Base-by-base conservation (phyloP, 2,113 vertebrate species). In the Lophochroa leadbeateri region DNA sequence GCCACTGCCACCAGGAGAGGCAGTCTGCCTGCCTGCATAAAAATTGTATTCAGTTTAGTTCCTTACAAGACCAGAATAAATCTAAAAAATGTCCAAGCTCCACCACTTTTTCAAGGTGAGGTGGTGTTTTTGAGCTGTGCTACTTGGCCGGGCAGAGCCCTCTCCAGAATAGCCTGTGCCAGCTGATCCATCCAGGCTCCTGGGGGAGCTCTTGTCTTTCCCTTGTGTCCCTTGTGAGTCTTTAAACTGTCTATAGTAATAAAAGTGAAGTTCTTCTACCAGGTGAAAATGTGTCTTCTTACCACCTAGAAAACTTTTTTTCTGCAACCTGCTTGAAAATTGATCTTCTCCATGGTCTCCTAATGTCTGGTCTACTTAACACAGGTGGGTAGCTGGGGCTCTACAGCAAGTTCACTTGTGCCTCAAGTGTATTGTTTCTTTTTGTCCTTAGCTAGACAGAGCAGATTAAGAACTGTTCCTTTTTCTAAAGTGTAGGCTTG, bases 11-110 rank as follows among this genome's bases (percentile, higher is more conserved):
- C 57, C 65, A 88, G 61, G 70, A 91, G 65, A 86, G 58, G 39
- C 57, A 52, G n/a, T 41, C 47, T 92, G 67, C 53, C 39, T 92
- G 67, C 53, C 35, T 68, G 39, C 16, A 0, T 71, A 64, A 78
- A 53, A 67, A 50, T 21, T 8, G 9, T 0, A 0, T 39, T 82
- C 0, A 0, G 65, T 88, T 86, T 0, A 0, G 28, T 92, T 86
- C 27, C 18, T 78, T 64, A n/a, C 2, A 24, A 49, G 53, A 24
- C 44, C 35, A 49, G 49, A 44, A 60, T 65, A 67, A 80, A 53
- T 31, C 70, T 83, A 4, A 49, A 71, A 71, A 28, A 29, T n/a
- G 11, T 3, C 50, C 12, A 31, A 87, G 41, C 31, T 79, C 17
- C 23, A 7, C 27, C 28, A 21, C 17, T 49, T 20, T 11, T 60